A percentile compares a stretch with the other conserved stretches of the same genome.
Conservation (phyloP, 2,888 invertebrate genomes). For the Nomada ruficornis region DNA sequence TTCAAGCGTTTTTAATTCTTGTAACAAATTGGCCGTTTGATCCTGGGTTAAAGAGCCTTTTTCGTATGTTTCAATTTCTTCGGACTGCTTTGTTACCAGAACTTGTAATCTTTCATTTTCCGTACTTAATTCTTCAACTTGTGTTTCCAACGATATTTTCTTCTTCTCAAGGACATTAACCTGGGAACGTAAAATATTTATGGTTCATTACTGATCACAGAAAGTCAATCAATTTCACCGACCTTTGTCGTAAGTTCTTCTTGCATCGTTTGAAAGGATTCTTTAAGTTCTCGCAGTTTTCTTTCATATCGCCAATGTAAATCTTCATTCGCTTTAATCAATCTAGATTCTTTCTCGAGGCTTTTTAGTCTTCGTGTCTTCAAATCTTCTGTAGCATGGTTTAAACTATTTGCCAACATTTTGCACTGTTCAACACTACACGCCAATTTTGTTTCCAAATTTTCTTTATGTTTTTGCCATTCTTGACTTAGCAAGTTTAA, state of each 20-base stretch:
- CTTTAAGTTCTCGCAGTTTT: slow-evolving; percentile 87
- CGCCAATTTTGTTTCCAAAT: slow-evolving; percentile 86
- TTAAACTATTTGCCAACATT: slow-evolving; percentile 86
- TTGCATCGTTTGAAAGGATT: slow-evolving; percentile 86
- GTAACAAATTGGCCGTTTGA: slow-evolving; percentile 88
- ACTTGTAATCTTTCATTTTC: slow-evolving; percentile 77
- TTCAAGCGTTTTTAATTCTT: slow-evolving; percentile 88
- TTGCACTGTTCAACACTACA: slow-evolving; percentile 88
- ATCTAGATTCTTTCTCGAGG: slow-evolving; percentile 85
- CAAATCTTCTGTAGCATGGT: slow-evolving; percentile 87
- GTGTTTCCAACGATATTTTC: slow-evolving; percentile 72
- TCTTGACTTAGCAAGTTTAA: slow-evolving; percentile 85
- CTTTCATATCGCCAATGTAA: slow-evolving; percentile 87
- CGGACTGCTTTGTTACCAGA: slow-evolving; percentile 71
- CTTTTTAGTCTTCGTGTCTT: slow-evolving; percentile 85
- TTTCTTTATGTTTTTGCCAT: slow-evolving; percentile 86
- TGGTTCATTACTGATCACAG: neutral
- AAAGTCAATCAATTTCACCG: slow-evolving; percentile 71
- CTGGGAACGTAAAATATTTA: slow-evolving; percentile 41
- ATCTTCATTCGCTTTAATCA: slow-evolving; percentile 86
- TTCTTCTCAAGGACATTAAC: slow-evolving; percentile 73
- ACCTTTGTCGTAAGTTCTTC: slow-evolving; percentile 86
- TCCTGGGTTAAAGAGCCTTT: slow-evolving; percentile 88
- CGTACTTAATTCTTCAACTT: slow-evolving; percentile 73
- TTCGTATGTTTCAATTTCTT: slow-evolving; percentile 79